Evolutionary conservation across 2,797 vertebrate species (phyloP).

Genomic region (Thaleichthys pacificus): DNA sequence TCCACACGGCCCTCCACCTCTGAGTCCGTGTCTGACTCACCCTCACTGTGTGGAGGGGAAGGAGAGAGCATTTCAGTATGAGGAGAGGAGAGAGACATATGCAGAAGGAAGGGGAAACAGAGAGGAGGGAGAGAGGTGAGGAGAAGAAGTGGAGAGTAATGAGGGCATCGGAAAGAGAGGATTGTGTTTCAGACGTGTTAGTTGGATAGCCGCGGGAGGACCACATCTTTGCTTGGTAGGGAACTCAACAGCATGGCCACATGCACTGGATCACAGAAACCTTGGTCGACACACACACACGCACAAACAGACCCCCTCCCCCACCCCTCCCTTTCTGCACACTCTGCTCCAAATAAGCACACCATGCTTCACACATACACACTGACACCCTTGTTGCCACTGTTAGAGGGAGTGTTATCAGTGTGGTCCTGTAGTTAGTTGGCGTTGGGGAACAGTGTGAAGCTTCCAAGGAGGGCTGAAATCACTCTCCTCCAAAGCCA

Average conservation of each 20-base stretch:
- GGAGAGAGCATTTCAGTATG: constrained; percentile 24
- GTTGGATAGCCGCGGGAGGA: constrained; percentile 25
- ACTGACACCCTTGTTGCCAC: constrained; percentile 35
- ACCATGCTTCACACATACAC: background rate
- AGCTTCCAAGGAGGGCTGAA: constrained; percentile 21
- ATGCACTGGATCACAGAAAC: constrained; percentile 53
- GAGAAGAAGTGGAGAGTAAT: constrained; percentile 12
- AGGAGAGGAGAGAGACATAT: background rate
- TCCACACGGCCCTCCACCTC: constrained; percentile 93
- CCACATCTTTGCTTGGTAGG: constrained; percentile 28
- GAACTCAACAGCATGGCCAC: constrained; percentile 33
- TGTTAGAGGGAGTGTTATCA: constrained; percentile 27
- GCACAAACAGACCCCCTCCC: constrained; percentile 19
- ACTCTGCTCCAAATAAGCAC: constrained; percentile 10
- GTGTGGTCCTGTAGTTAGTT: constrained; percentile 33
- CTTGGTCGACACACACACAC: constrained; percentile 31
- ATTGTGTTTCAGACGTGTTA: constrained; percentile 39
- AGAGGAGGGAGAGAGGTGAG: background rate
- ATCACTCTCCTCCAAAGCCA: constrained; percentile 30
- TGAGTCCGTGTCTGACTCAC: constrained; percentile 89
- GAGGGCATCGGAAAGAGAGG: constrained; percentile 1
- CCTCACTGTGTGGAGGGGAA: constrained; percentile 74
- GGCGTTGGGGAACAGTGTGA: constrained; percentile 11
- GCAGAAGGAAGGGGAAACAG: background rate
- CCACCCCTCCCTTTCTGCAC: background rate